Evolutionary conservation across 2,113 vertebrate species (phyloP), one percentile per base, ranked within the genome.

Genomic region (Myocastor coypus): DNA sequence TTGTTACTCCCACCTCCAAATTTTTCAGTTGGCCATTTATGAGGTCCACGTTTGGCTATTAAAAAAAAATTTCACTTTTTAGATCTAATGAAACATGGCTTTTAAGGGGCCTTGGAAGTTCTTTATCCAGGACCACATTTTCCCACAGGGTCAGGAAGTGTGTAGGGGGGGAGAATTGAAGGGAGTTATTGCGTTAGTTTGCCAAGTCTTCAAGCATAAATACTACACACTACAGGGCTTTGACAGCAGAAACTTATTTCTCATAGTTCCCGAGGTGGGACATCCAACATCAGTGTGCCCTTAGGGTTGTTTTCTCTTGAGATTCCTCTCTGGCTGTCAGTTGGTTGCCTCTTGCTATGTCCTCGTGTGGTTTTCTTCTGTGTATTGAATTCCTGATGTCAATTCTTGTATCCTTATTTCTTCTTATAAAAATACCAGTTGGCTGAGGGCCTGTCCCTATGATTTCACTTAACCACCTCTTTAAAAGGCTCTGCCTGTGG

Each of bases 21-120:
- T 59, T 92, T 73, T 93, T 73, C 71, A 80, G 26, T n/a, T 68
- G 75, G 50, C 24, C 32, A 2, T 85, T 81, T 94, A n/a, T 81
- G 32, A 75, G 17, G 85, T 92, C 26, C 3, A 0, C 19, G 28
- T 87, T 7, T 89, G 12, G 55, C 13, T 57, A 17, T 57, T 57
- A 57, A 57, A 42, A 95, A 86, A 66, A 59, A 4, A 19, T 71
- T 81, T 46, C 68, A 71, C 83, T 52, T 95, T 93, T 26, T n/a
- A 40, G 24, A 55, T 68, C 87, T 93, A 68, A 91, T 78, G 55
- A 22, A 66, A 42, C 34, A 24, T 68, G 64, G 69, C 8, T 77
- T 78, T 37, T 37, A 94, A 94, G 77, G 68, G 37, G 10, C 83
- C 50, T 80, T 90, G 69, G 46, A 46, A 92, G 57, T 77, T 30